Percentiles rank a stretch among this genome's conserved stretches.
These are phyloP conservation scores for Endotricha flammealis DNA, from an alignment of 2,888 invertebrate genomes.

Conservation along the genomic window DNA sequence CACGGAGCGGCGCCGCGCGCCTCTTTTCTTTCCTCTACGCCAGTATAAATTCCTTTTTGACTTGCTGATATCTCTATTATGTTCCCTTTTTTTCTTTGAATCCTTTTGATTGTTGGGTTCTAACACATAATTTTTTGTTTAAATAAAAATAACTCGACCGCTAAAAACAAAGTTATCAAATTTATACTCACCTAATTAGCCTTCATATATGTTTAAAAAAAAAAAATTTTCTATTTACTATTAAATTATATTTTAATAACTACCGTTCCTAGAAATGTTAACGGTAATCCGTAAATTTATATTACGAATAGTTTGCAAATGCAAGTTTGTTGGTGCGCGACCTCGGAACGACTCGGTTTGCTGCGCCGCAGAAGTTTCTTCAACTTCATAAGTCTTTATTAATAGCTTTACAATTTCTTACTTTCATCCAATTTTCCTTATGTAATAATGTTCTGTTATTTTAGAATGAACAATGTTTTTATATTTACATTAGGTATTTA, in stretches of 20 bases:
- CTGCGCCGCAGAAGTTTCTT: constrained; percentile 58
- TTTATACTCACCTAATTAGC: no score
- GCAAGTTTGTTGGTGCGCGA: constrained; percentile 69
- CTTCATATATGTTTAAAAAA: no score
- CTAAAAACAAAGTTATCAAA: no score
- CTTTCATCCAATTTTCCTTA: constrained; percentile 15
- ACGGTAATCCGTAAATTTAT: constrained; percentile 55
- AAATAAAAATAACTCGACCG: neutral
- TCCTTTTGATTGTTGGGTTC: constrained; percentile 19
- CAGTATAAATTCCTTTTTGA: constrained; percentile 67
- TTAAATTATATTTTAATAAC: neutral
- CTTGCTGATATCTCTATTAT: constrained; percentile 56
- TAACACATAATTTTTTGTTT: neutral
- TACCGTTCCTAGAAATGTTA: constrained; percentile 32
- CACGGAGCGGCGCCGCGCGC: constrained; percentile 57
- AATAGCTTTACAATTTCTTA: constrained; percentile 61
- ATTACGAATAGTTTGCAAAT: constrained; percentile 69
- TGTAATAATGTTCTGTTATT: neutral
- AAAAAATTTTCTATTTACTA: no score
- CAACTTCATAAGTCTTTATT: constrained; percentile 72
- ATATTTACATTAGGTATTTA: neutral
- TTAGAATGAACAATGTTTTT: neutral
- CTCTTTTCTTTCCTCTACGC: constrained; percentile 57
- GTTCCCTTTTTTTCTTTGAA: constrained; percentile 35
- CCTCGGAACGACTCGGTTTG: constrained; percentile 56